phyloP scores from a whole-genome alignment of 2,113 vertebrate genomes.

The Leptocoma aspasia region DNA sequence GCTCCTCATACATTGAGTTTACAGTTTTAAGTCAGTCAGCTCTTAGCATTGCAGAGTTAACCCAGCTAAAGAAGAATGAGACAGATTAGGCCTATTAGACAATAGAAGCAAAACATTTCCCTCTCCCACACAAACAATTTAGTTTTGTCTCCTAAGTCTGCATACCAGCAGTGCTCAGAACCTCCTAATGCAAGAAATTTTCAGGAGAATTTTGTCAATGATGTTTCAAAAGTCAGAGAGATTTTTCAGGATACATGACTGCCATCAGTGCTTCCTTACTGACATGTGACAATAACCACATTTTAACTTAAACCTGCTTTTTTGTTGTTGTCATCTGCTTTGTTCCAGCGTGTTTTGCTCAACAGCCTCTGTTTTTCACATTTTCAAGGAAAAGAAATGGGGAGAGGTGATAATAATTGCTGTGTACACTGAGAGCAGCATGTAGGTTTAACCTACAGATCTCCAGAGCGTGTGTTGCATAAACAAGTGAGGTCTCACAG shows the following conservation, averaged over 20 bases:
- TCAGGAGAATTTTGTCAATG: neutral
- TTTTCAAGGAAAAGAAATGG: neutral
- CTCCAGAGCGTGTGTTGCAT: neutral
- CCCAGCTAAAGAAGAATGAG: neutral
- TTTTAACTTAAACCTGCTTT: neutral
- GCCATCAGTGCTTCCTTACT: neutral
- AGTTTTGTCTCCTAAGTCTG: neutral
- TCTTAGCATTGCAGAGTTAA: neutral
- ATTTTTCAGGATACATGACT: neutral
- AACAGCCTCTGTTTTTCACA: neutral
- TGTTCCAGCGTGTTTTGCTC: rapidly evolving
- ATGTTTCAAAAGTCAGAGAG: neutral
- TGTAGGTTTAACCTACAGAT: neutral
- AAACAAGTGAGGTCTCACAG: neutral
- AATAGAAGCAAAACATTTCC: neutral
- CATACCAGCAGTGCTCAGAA: neutral
- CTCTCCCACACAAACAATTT: neutral
- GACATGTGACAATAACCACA: neutral
- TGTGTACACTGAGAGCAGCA: neutral
- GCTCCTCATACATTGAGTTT: neutral
- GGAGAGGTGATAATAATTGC: neutral
- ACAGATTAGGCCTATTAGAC: neutral
- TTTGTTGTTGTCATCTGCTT: neutral
- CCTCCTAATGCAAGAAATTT: neutral
- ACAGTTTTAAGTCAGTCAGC: neutral